A percentile compares a stretch with the other conserved stretches of the same genome.
These are phyloP conservation scores for Leucania comma DNA, from an alignment of 2,888 invertebrate species.

Conservation along the genomic window DNA sequence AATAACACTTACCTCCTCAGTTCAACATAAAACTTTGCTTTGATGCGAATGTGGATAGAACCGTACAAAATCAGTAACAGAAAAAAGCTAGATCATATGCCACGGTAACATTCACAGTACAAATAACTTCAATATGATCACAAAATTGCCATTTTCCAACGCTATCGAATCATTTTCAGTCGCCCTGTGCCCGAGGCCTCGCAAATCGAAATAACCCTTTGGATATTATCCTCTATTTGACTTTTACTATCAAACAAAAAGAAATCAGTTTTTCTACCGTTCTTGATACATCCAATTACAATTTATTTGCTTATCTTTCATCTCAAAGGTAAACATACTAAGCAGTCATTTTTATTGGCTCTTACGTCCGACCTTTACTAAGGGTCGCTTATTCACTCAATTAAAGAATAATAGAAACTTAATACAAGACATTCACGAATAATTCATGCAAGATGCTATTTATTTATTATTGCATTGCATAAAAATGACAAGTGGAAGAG, in stretches of 20 bases:
- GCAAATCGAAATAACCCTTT: background rate
- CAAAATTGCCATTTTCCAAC: conserved; percentile 14
- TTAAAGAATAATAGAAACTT: background rate
- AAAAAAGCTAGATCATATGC: background rate
- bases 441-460: background rate
- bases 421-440: background rate
- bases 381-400: background rate
- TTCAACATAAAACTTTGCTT: background rate
- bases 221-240: background rate
- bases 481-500: too few relatives aligned
- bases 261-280: background rate
- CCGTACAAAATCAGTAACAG: background rate
- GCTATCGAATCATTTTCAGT: conserved; percentile 14
- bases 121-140: conserved; percentile 2
- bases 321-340: background rate
- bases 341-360: background rate
- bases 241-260: background rate
- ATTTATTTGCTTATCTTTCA: conserved; percentile 3
- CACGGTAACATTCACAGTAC: conserved; percentile 1
- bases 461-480: too few relatives aligned
- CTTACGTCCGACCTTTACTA: background rate
- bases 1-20: background rate
- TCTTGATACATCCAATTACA: conserved; percentile 12
- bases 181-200: conserved; percentile 5
- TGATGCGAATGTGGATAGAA: background rate